Base-by-base conservation (phyloP, 1,140 invertebrate genomes). In the Heliothis virescens region DNA sequence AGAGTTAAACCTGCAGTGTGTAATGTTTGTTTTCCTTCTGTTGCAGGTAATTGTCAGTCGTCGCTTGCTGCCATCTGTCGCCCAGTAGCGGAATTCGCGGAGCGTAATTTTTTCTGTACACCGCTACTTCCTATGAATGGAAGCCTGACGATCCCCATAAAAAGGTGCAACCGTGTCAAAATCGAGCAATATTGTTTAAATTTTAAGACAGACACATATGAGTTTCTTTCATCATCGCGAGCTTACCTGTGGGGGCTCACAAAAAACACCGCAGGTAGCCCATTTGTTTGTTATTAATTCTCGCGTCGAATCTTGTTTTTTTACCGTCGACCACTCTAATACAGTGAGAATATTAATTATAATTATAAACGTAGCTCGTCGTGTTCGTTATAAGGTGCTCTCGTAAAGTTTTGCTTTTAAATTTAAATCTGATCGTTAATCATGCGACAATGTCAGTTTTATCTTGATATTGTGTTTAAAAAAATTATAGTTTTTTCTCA, bases 281-380 rank as follows among this genome's bases (percentile, higher is more conserved):
- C 93, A 94, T 94, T 94, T 94, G 93, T 94, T 94, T 94, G 93
- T 94, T 94, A 94, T 94, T 94, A 94, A 94, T 94, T 94, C 93
- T 94, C 90, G 92, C 92, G 85, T 92, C 92, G 91, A 91, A 91
- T 90, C 87, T 91, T 82, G 83, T 86, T 86, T 89, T 94, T 91
- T 86, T 85, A 79, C 85, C 84, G 82, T 87, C 93, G 89, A 88
- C 91, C 91, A 92, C 89, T 91, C 92, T 94, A 92, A 93, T 93
- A 90, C 90, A 89, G 89, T 92, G 90, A 92, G 93, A 94, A 93
- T 94, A 94, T 94, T 94, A 94, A 94, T 94, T 94, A 94, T 92
- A 94, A 94, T 94, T 94, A 94, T 93, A 93, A 94, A 90, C 92
- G 92, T 87, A 85, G 82, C 85, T 92, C 90, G 88, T 90, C 91